Percentiles rank a stretch among this genome's conserved stretches.
These are phyloP conservation scores for Charadrius vociferus DNA, from an alignment of 2,113 vertebrate species.

Conservation along the genomic window DNA sequence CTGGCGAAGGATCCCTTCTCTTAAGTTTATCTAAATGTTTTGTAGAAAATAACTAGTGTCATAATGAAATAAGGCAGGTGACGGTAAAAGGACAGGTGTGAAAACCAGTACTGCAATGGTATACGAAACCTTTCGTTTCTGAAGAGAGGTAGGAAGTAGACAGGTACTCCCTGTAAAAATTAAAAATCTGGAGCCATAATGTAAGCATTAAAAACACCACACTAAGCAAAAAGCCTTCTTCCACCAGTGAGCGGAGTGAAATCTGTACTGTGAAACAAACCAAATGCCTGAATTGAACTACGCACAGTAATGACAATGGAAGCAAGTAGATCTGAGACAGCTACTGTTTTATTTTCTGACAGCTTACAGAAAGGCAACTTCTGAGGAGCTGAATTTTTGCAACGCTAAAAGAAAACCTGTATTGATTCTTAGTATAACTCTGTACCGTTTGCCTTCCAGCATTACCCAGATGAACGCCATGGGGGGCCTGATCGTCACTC, in stretches of 20 bases:
- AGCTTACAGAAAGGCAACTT: not conserved
- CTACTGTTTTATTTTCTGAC: not conserved
- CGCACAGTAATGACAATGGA: not conserved
- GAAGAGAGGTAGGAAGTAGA: not conserved
- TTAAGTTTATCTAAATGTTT: not conserved
- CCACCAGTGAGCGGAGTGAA: fast-evolving
- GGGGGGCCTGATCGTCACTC: constrained; percentile 81
- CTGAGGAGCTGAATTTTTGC: not conserved
- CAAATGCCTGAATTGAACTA: not conserved
- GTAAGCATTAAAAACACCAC: not conserved
- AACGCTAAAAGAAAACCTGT: not conserved
- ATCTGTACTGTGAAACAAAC: not conserved
- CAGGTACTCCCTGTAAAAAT: not conserved
- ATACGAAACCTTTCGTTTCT: not conserved
- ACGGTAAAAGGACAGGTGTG: not conserved
- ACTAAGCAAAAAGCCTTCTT: not conserved
- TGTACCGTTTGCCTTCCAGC: constrained; percentile 66
- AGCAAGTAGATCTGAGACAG: not conserved
- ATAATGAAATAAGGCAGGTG: not conserved
- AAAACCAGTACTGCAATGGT: not conserved
- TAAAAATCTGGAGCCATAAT: not conserved
- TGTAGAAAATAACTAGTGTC: not conserved
- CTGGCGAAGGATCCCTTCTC: not conserved
- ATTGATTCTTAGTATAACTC: fast-evolving
- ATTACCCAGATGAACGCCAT: constrained; percentile 84